Evolutionary conservation across 2,797 vertebrate species (phyloP), one percentile per base, ranked within the genome.

Genomic region (Malurus leucopterus): DNA sequence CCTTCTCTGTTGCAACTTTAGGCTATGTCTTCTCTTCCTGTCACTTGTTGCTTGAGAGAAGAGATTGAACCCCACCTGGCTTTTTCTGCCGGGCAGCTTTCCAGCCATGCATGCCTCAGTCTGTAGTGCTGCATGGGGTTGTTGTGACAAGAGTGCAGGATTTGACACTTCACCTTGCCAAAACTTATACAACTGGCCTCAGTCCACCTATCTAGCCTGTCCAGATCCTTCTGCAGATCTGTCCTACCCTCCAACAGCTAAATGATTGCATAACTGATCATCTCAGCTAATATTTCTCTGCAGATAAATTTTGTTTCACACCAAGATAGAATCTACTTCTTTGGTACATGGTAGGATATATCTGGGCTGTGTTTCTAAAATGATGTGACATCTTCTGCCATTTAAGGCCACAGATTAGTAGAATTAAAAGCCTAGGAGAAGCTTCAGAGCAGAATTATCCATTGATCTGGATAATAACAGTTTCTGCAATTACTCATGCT

Each of bases 401-500:
- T 57, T 79, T 86, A 67, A 74, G 51, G 73, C 26, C 50, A 50
- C 34, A 75, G 20, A 82, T 54, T 61, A 74, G 32, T 50, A 58
- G 32, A 74, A 83, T 44, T 5, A 62, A 84, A 83, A 75, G 3
- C 34, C 64, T 5, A 61, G 22, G 81, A 27, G 23, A 88, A 80
- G 40, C 15, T 87, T 86, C 70, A 87, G 75, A 84, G 43, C 29
- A 88, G n/a, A 85, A 88, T 88, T 81, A 79, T 34, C 47, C 34
- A 84, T 88, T 1, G 0, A 76, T 91, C 44, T 74, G 63, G 85
- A 63, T 58, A 85, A 90, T 47, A 86, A 76, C 9, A 14, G 47
- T 70, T 82, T 93, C 43, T 90, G 75, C 41, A 92, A 64, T 93
- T 88, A 72, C 38, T 91, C 86, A 69, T 71, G 41, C 67, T 75